A percentile compares a stretch with the other conserved stretches of the same genome.
Conservation (phyloP, 2,888 invertebrate genomes). For the Clostera curtula region DNA sequence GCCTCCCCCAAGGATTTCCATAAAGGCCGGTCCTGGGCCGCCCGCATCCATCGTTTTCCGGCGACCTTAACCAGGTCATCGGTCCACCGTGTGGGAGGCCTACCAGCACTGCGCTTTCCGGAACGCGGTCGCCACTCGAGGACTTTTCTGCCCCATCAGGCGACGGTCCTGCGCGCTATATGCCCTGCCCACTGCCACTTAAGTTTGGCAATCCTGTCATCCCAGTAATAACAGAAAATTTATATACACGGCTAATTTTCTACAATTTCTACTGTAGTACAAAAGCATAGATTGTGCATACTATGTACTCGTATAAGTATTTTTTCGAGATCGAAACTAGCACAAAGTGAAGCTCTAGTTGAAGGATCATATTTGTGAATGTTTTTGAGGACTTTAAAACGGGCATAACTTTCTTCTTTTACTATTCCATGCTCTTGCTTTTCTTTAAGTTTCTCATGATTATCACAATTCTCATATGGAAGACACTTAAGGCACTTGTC, state of each 20-base stretch:
- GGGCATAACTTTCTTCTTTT: slow-evolving; percentile 4
- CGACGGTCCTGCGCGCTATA: too few species aligned
- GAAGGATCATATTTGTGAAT: slow-evolving; percentile 4
- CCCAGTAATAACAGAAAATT: slow-evolving; percentile 4
- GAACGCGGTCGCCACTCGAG: too few species aligned
- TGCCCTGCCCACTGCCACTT: too few species aligned
- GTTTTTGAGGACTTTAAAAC: slow-evolving; percentile 5
- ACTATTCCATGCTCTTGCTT: slow-evolving; percentile 5
- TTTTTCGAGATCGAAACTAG: background rate
- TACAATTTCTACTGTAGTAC: slow-evolving; percentile 3
- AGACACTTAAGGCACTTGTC: slow-evolving; percentile 7
- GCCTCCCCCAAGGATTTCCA: too few species aligned
- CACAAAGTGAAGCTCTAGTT: slow-evolving; percentile 2
- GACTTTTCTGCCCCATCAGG: too few species aligned
- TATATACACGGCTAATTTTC: background rate
- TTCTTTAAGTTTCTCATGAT: slow-evolving; percentile 1
- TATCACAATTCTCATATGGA: slow-evolving; percentile 2
- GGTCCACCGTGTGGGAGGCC: too few species aligned
- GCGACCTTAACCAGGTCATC: too few species aligned
- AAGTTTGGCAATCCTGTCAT: too few species aligned
- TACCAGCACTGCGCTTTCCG: too few species aligned
- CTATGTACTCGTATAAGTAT: slow-evolving; percentile 2
- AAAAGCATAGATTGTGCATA: slow-evolving; percentile 3
- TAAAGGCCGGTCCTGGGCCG: too few species aligned
- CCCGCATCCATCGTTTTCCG: too few species aligned